Evolutionary conservation across 1,140 invertebrate genomes (phyloP).

Genomic region (Atta colombica): DNA sequence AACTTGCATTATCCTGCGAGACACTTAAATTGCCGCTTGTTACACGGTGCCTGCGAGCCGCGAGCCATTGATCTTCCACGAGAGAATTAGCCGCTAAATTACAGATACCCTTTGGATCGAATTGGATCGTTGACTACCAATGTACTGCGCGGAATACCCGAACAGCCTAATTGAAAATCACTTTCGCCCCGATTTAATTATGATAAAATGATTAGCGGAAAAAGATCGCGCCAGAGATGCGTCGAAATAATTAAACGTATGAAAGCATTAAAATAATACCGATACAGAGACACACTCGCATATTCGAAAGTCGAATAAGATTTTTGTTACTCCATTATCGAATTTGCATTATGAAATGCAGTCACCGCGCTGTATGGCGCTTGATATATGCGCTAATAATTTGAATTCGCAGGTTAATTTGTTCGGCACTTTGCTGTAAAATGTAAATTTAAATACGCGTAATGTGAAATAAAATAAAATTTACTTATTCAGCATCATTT

Average conservation of each 20-base stretch:
- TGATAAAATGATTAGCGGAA: conserved; percentile 49
- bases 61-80: conserved; percentile 49
- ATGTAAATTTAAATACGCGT: conserved; percentile 55
- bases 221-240: conserved; percentile 35
- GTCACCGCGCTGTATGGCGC: background rate
- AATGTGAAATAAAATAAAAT: conserved; percentile 64
- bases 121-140: conserved; percentile 48
- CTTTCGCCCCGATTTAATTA: conserved; percentile 51
- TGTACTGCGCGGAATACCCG: conserved; percentile 16
- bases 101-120: conserved; percentile 42
- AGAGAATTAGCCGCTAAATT: conserved; percentile 63
- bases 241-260: conserved; percentile 48
- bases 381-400: conserved; percentile 44
- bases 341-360: conserved; percentile 58
- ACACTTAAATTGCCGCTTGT: conserved; percentile 65
- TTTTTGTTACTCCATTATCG: conserved; percentile 60
- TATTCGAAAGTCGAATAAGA: conserved; percentile 45
- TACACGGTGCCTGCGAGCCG: conserved; percentile 43
- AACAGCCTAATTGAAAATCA: conserved; percentile 48
- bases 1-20: conserved; percentile 47
- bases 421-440: conserved; percentile 27
- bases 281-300: background rate
- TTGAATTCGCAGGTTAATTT: conserved; percentile 54
- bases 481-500: conserved; percentile 57
- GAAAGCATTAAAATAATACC: conserved; percentile 20